A percentile compares a stretch with the other conserved stretches of the same genome.
Evolutionary conservation across 1,140 invertebrate species (phyloP).

Genomic region (Asobara japonica): DNA sequence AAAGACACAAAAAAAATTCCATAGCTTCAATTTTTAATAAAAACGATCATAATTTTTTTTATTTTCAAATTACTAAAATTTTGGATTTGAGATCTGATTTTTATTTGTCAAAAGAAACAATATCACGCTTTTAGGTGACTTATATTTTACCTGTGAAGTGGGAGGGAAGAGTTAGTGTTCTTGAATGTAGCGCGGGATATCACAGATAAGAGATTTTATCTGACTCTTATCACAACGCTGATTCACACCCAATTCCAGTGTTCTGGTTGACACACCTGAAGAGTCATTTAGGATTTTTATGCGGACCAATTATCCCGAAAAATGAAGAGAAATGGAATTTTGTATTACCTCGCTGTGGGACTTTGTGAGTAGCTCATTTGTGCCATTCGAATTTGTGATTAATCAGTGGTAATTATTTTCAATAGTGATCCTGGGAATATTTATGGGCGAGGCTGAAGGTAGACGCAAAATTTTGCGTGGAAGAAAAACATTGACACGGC

Average conservation of each 20-base stretch:
- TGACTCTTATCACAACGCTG: conserved; percentile 41
- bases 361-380: conserved; percentile 52
- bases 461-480: conserved; percentile 79
- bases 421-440: conserved; percentile 72
- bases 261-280: conserved; percentile 13
- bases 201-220: conserved; percentile 49
- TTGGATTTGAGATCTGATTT: too few species aligned
- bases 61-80: too few species aligned
- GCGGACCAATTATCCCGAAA: conserved; percentile 28
- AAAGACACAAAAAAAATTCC: too few species aligned
- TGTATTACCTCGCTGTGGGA: conserved; percentile 54
- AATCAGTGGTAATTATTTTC: neutral
- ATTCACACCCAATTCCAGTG: conserved; percentile 37
- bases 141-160: neutral
- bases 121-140: too few species aligned
- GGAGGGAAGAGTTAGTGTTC: too few species aligned
- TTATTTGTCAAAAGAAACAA: too few species aligned
- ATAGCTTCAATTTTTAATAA: too few species aligned
- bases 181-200: too few species aligned
- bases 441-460: conserved; percentile 75
- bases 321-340: conserved; percentile 49
- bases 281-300: neutral
- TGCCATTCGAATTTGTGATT: neutral
- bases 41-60: too few species aligned
- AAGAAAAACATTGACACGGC: conserved; percentile 77